Conservation (phyloP, 2,113 vertebrate genomes). For the Lycaon pictus region DNA sequence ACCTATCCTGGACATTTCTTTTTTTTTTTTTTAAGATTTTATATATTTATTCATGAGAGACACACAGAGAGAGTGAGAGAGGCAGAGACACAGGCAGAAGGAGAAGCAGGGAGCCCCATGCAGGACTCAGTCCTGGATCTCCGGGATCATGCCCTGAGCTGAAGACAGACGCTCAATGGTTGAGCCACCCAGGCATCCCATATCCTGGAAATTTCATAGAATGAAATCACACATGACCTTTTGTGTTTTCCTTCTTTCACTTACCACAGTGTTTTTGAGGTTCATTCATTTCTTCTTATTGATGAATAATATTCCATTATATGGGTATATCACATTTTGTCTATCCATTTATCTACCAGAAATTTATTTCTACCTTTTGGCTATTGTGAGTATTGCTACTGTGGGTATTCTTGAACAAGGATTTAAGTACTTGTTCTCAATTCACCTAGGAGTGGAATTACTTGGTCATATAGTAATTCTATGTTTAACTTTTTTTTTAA, state of each 20-base stretch:
- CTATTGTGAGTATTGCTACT: slow-evolving; percentile 14
- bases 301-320: slow-evolving; percentile 13
- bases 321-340: background rate
- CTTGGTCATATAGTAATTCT: background rate
- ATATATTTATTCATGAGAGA: too few relatives aligned
- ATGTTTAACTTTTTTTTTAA: background rate
- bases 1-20: background rate
- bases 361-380: background rate
- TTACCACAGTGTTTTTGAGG: background rate
- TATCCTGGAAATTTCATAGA: background rate
- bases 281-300: slow-evolving; percentile 13
- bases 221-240: background rate
- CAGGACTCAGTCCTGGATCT: too few relatives aligned
- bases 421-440: slow-evolving; percentile 14
- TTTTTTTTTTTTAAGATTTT: too few relatives aligned
- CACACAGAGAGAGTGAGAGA: too few relatives aligned
- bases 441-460: background rate
- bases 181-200: too few relatives aligned
- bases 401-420: background rate
- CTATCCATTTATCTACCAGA: background rate
- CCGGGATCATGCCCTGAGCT: too few relatives aligned
- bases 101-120: too few relatives aligned
- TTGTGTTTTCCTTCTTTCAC: background rate
- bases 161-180: too few relatives aligned
- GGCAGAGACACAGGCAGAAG: too few relatives aligned